Base-by-base conservation (phyloP, 2,113 vertebrate species). In the Sphaerodactylus townsendi region DNA sequence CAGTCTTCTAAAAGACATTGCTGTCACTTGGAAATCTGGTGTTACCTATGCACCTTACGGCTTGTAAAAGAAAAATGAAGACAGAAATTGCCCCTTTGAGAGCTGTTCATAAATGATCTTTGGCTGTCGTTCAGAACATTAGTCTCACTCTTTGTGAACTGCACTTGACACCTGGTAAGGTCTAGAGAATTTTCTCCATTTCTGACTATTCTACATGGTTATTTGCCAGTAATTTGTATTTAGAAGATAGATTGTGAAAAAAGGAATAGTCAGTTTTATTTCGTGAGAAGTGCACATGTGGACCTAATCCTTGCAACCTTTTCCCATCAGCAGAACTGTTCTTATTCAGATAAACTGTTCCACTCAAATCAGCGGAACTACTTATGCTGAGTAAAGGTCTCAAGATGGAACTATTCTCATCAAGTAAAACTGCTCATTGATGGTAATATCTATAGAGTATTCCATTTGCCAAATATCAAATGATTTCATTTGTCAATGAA, bases 11-110 rank as follows among this genome's bases (percentile, higher is more conserved):
- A 59, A 5, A 28, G 33, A 68, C 50, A 62, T 81, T 79, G 84
- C 88, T 69, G 90, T 91, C 87, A 81, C 82, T 89, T 83, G 76
- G 79, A 88, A 76, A 91, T 92, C 93, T 92, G 91, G 69, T 78
- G 62, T 86, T 90, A 93, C 89, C 53, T 84, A 46, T 78, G 44
- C 50, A 89, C 91, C 92, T 90, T 86, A 83, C 87, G 23, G 5
- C 88, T 75, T 70, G 77, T 85, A 89, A 90, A 90, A 90, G 88
- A 75, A 91, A 89, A 92, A 88, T 88, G 90, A 91, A 91, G 89
- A 92, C 84, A 94, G 86, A 82, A 93, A 91, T 95, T 92, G 85
- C 83, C 91, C 92, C 87, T 95, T 90, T 90, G 92, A 89, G 92
- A 92, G 90, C 2, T 88, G 92, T 90, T 94, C 75, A 17, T 13